A percentile compares a stretch with the other conserved stretches of the same genome.
Conservation (phyloP, 1,140 invertebrate genomes). For the Danaus plexippus region DNA sequence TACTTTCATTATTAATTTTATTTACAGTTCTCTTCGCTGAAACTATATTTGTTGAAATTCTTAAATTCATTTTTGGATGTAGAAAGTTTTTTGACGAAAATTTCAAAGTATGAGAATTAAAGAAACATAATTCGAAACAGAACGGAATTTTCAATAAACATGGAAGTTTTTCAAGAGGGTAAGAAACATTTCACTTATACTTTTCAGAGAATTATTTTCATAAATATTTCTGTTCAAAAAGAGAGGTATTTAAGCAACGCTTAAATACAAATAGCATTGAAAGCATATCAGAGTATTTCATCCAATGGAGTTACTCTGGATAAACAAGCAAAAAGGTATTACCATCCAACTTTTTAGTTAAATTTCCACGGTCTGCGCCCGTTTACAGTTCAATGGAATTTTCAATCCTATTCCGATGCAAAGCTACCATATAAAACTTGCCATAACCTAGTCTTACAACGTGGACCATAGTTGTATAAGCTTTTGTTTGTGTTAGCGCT, state of each 20-base stretch:
- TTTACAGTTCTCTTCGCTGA: too few species aligned
- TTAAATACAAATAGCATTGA: conserved; percentile 32
- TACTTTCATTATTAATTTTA: too few species aligned
- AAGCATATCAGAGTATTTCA: conserved; percentile 38
- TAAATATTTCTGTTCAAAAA: conserved; percentile 22
- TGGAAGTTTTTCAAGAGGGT: conserved; percentile 21
- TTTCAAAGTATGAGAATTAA: conserved; percentile 14
- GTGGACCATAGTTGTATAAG: conserved; percentile 2
- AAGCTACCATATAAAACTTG: conserved; percentile 42
- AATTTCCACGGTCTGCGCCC: conserved; percentile 43
- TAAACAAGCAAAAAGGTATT: conserved; percentile 47
- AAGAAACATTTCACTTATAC: conserved; percentile 28
- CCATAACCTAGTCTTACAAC: conserved; percentile 31
- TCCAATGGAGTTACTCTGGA: conserved; percentile 34
- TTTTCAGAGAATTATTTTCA: conserved; percentile 21
- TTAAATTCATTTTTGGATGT: not conserved
- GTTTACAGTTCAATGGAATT: conserved; percentile 57
- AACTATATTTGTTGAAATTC: not conserved
- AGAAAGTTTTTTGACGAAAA: conserved; percentile 8
- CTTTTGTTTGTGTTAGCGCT: too few species aligned
- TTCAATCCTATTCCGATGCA: conserved; percentile 45
- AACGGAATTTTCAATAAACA: conserved; percentile 25
- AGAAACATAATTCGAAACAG: conserved; percentile 19
- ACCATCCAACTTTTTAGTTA: conserved; percentile 53
- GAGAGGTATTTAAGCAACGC: conserved; percentile 27